Base-by-base conservation (phyloP, 2,888 invertebrate species). In the Aphrophora alni region DNA sequence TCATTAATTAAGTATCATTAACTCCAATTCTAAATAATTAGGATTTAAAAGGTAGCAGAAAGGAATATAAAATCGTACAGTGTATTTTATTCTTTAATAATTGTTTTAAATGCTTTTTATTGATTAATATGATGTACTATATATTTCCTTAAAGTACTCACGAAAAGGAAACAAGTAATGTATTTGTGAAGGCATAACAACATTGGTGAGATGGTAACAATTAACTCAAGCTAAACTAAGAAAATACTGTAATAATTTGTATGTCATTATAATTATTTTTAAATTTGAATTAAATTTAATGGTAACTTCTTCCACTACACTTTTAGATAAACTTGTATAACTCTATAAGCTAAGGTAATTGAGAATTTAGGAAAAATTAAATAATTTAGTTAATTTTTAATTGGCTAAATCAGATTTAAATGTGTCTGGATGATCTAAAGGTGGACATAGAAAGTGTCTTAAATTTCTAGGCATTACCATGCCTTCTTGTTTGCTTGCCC, bases 381-480 rank as follows among this genome's bases (percentile, higher is more conserved):
- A 44, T 12, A 44, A 44, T 44, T 17, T 44, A 44, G 17, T 44
- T 44, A 44, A 44, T 44, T 33, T 70, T 72, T 72, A 33, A 72
- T 7, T 72, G 17, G 25, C 7, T n/a, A 28, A 25, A 27, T 28
- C 72, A 17, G 24, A 59, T 76, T 79, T 75, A 28, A 24, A 1
- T 21, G 21, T 59, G 59, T 59, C 71, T 14, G 71, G 70, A 38
- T 28, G 25, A 27, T 93, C 93, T 82, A 94, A 85, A 0, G 93
- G 92, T 0, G 94, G 94, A 84, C 94, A 94, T 76, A 92, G 89
- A 84, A 91, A 92, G 84, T 94, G 94, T 2, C 93, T 88, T 2
- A 94, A 89, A 85, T 94, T 93, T 84, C 94, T 90, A 0, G 94
- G 94, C 90, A 93, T 93, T 27, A 93, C 90, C 88, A 92, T 88